Conservation (phyloP, 2,113 vertebrate species). For the Alaudala cheleensis region DNA sequence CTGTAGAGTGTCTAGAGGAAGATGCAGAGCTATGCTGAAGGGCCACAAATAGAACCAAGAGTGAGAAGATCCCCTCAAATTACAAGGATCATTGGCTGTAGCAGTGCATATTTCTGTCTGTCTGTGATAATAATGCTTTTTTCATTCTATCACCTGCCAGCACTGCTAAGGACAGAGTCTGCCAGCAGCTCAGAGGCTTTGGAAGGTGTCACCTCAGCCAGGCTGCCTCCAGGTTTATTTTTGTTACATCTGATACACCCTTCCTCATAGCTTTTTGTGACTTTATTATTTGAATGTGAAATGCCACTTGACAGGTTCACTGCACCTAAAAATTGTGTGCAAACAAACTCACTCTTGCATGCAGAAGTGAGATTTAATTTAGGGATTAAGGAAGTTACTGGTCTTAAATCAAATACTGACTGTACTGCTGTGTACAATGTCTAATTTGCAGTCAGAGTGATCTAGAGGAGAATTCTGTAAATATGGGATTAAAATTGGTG, state of each 20-base stretch:
- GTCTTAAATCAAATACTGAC: background rate
- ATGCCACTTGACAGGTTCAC: background rate
- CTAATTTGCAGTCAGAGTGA: background rate
- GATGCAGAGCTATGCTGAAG: background rate
- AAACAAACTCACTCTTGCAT: background rate
- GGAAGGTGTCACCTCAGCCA: background rate
- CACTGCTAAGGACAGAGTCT: background rate
- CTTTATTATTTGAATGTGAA: background rate
- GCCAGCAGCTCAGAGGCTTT: background rate
- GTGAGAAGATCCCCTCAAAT: background rate
- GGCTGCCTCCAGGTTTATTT: background rate
- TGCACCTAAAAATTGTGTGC: background rate
- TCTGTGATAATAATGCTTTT: background rate
- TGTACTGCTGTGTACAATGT: background rate
- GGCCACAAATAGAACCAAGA: background rate
- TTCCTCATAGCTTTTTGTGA: background rate
- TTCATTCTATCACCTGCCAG: background rate
- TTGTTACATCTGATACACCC: fast-evolving
- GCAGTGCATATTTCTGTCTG: background rate
- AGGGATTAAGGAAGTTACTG: background rate
- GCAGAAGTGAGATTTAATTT: background rate
- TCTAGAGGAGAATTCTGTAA: background rate
- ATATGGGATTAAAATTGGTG: fast-evolving
- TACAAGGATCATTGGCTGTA: background rate
- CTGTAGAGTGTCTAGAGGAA: background rate